A percentile compares a stretch with the other conserved stretches of the same genome.
Conservation (phyloP, 2,888 invertebrate species). For the Leucoma salicis region DNA sequence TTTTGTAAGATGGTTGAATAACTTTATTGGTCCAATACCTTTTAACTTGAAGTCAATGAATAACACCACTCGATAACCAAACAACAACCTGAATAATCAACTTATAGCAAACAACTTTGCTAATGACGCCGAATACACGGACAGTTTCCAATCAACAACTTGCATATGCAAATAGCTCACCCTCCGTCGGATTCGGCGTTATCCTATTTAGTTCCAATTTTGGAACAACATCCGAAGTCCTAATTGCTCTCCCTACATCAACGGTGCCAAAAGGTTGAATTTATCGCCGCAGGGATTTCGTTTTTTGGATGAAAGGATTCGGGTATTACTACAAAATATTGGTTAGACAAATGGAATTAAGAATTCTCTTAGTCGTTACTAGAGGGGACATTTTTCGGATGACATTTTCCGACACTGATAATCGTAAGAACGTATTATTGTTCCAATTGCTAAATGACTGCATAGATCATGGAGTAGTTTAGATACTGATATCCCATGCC, state of each 20-base stretch:
- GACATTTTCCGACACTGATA: too few species aligned
- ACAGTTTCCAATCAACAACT: constrained; percentile 44
- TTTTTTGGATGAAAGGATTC: constrained; percentile 17
- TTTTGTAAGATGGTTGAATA: too few species aligned
- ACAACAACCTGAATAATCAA: constrained; percentile 20
- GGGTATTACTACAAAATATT: too few species aligned
- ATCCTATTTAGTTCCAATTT: constrained; percentile 49
- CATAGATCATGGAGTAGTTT: too few species aligned
- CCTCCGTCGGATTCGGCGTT: constrained; percentile 34
- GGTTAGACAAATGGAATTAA: too few species aligned
- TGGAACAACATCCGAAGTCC: constrained; percentile 41
- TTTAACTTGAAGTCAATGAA: too few species aligned
- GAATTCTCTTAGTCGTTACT: too few species aligned
- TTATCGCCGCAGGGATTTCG: constrained; percentile 39
- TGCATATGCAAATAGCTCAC: constrained; percentile 41
- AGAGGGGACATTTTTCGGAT: too few species aligned
- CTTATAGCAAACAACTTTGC: constrained; percentile 31
- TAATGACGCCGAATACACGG: constrained; percentile 36
- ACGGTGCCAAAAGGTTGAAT: constrained; percentile 42
- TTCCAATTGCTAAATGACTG: too few species aligned
- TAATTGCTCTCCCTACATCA: constrained; percentile 47
- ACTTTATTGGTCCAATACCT: too few species aligned
- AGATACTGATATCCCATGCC: too few species aligned
- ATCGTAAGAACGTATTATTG: too few species aligned
- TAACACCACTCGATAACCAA: not conserved